Conservation (phyloP, 2,888 invertebrate species). For the Platycheirus albimanus region DNA sequence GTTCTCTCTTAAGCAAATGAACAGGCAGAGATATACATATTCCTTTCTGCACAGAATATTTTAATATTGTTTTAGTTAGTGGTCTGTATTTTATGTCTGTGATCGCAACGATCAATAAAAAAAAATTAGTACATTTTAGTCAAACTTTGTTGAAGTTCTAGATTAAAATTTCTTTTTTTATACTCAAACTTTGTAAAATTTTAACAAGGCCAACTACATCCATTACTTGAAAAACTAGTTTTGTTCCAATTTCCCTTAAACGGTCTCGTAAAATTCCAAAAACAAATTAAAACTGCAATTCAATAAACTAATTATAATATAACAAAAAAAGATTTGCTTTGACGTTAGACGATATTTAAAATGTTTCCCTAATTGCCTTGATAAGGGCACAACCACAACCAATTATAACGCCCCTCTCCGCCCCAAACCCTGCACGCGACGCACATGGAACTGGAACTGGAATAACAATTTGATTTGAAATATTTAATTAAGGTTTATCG, state of each 20-base stretch:
- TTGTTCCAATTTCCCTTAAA: constrained; percentile 2
- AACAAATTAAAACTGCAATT: constrained; percentile 10
- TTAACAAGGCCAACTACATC: too few species aligned
- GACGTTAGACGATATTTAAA: not conserved
- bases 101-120: too few species aligned
- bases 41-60: too few species aligned
- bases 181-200: too few species aligned
- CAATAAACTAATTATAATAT: constrained; percentile 9
- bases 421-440: not conserved
- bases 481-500: constrained; percentile 12
- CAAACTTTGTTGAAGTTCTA: too few species aligned
- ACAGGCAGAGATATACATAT: too few species aligned
- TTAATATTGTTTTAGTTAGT: too few species aligned
- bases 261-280: not conserved
- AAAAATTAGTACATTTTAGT: too few species aligned
- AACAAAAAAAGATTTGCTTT: not conserved
- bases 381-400: constrained; percentile 15
- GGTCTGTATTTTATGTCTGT: too few species aligned
- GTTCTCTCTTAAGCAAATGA: too few species aligned
- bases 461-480: constrained; percentile 1
- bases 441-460: not conserved
- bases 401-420: not conserved
- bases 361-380: constrained; percentile 2
- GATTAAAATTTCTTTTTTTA: too few species aligned
- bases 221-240: constrained; percentile 6